Conservation (phyloP, 2,113 vertebrate species). For the Caranx ignobilis region DNA sequence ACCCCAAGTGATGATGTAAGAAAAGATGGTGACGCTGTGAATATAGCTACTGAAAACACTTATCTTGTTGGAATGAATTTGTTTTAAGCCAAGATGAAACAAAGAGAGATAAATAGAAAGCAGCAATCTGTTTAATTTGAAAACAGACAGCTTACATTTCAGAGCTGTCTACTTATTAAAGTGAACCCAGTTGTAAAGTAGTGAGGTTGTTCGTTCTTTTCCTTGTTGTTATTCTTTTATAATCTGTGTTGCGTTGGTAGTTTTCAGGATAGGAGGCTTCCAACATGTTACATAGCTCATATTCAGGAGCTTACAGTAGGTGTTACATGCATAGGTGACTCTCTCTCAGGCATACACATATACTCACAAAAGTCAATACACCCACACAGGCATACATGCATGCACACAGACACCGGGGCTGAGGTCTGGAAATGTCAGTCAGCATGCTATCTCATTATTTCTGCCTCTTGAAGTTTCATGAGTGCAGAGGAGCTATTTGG, state of each 20-base stretch:
- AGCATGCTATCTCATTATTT: constrained; percentile 77
- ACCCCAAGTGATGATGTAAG: too few species aligned
- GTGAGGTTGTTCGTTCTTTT: constrained; percentile 30
- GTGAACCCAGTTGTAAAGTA: constrained; percentile 32
- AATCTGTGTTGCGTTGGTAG: constrained; percentile 5
- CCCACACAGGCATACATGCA: constrained; percentile 39
- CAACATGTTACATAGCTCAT: background rate
- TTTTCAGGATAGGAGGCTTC: background rate
- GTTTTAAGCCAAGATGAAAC: background rate
- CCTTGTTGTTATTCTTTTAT: background rate
- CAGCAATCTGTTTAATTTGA: constrained; percentile 32
- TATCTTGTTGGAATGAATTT: background rate
- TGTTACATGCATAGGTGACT: constrained; percentile 17
- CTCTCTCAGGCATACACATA: background rate
- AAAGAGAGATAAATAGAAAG: background rate
- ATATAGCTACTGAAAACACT: background rate
- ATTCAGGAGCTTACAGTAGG: background rate
- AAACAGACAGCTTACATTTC: constrained; percentile 35
- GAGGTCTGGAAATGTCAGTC: constrained; percentile 78
- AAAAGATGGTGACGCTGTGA: too few species aligned
- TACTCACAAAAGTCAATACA: constrained; percentile 12
- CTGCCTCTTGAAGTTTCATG: constrained; percentile 76
- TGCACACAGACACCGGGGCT: constrained; percentile 33
- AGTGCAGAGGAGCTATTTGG: constrained; percentile 77
- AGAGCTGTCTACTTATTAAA: constrained; percentile 19